Percentiles rank a stretch among this genome's conserved stretches.
These are phyloP conservation scores for Rugalucina vietnamica DNA, from an alignment of 2,888 invertebrate species.

Conservation along the genomic window DNA sequence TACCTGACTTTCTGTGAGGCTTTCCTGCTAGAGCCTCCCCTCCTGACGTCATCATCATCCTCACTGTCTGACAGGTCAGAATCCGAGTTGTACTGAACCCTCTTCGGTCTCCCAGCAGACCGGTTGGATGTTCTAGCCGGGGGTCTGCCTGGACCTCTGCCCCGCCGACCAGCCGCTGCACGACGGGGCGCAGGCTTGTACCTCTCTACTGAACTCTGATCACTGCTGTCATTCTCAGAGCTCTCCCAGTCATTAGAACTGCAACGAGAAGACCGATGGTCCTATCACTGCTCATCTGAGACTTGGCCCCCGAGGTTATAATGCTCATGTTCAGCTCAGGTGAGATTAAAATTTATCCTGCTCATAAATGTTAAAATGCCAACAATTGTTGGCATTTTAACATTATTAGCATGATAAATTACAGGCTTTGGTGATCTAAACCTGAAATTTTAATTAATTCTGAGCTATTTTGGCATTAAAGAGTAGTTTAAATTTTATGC, in stretches of 20 bases:
- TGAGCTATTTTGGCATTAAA: too few species aligned
- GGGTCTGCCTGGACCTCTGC: slow-evolving; percentile 19
- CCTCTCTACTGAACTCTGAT: slow-evolving; percentile 69
- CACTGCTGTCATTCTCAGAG: slow-evolving; percentile 70
- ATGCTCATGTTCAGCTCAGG: too few species aligned
- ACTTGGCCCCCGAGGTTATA: too few species aligned
- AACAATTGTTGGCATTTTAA: too few species aligned
- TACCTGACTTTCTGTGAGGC: slow-evolving; percentile 75
- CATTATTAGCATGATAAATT: too few species aligned
- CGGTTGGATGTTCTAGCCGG: slow-evolving; percentile 38
- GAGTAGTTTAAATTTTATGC: too few species aligned
- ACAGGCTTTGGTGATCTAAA: too few species aligned
- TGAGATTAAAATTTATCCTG: too few species aligned
- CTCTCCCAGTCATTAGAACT: slow-evolving; percentile 81
- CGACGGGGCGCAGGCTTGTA: slow-evolving; percentile 63
- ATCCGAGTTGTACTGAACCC: slow-evolving; percentile 49
- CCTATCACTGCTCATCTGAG: too few species aligned
- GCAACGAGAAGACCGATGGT: slow-evolving; percentile 48
- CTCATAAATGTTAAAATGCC: too few species aligned
- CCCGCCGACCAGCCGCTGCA: background rate
- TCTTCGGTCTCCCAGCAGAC: slow-evolving; percentile 48
- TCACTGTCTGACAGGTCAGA: slow-evolving; percentile 78
- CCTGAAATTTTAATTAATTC: too few species aligned
- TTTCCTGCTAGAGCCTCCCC: slow-evolving; percentile 58
- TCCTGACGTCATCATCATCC: slow-evolving; percentile 71